Conservation (phyloP, 2,797 vertebrate genomes). For the Oryzias dopingdopingensis region DNA sequence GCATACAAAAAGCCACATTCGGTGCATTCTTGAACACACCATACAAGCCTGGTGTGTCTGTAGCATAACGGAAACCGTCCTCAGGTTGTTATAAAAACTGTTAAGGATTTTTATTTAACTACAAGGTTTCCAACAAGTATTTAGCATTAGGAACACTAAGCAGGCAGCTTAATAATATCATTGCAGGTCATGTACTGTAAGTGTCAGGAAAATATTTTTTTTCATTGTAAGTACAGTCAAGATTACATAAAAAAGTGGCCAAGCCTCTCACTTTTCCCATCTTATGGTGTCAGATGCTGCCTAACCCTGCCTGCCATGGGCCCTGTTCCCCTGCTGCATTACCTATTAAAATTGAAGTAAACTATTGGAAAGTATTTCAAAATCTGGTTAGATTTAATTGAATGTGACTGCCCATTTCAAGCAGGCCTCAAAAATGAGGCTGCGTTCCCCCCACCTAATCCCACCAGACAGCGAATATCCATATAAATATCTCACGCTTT, state of each 20-base stretch:
- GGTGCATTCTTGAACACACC: too few relatives aligned
- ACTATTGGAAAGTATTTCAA: constrained; percentile 61
- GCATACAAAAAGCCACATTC: too few relatives aligned
- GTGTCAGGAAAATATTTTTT: constrained; percentile 46
- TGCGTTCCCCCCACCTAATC: constrained; percentile 57
- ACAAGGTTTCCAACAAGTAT: too few relatives aligned
- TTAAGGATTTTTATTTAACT: too few relatives aligned
- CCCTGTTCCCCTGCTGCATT: constrained; percentile 41
- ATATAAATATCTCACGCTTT: constrained; percentile 74
- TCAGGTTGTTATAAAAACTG: too few relatives aligned
- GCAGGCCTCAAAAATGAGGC: constrained; percentile 55
- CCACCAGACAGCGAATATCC: constrained; percentile 57
- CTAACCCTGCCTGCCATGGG: constrained; percentile 18
- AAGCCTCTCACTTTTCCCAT: constrained; percentile 45
- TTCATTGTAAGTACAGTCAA: constrained; percentile 34
- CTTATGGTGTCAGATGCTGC: constrained; percentile 36
- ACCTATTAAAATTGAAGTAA: constrained; percentile 43
- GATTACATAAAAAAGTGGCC: constrained; percentile 26
- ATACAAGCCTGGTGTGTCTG: too few relatives aligned
- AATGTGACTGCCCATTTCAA: constrained; percentile 71
- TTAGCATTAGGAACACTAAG: too few relatives aligned
- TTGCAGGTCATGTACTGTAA: not conserved
- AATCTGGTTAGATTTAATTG: constrained; percentile 68
- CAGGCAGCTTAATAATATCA: too few relatives aligned
- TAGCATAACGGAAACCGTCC: too few relatives aligned